phyloP scores from a whole-genome alignment of 1,140 invertebrate species.

The Goniozus legneri region DNA sequence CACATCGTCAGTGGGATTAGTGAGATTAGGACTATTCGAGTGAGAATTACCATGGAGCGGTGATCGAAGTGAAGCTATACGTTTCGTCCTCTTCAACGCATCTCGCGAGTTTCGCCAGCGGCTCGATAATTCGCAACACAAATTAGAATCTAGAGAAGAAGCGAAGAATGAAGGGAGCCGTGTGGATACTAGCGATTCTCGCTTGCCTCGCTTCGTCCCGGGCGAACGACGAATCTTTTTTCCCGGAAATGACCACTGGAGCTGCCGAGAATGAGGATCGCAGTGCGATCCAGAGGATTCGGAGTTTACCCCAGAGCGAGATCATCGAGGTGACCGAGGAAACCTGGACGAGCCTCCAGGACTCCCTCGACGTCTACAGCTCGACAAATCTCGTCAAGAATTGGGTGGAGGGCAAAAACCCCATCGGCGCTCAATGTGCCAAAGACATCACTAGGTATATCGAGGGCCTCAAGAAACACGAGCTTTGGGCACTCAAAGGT shows the following conservation, averaged over 20 bases:
- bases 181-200: too few species aligned
- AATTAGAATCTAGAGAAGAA: too few species aligned
- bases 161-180: too few species aligned
- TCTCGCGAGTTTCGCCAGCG: too few species aligned
- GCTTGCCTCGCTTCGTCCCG: too few species aligned
- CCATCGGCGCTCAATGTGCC: conserved; percentile 50
- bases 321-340: background rate
- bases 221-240: too few species aligned
- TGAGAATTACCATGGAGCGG: too few species aligned
- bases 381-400: conserved; percentile 43
- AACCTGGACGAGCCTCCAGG: conserved; percentile 43
- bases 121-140: too few species aligned
- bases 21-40: too few species aligned
- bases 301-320: conserved; percentile 27
- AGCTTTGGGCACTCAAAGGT: conserved; percentile 74
- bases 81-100: too few species aligned
- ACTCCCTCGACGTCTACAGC: conserved; percentile 53
- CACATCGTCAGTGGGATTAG: too few species aligned
- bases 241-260: background rate
- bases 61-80: too few species aligned
- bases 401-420: conserved; percentile 40
- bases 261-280: conserved; percentile 8
- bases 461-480: conserved; percentile 58
- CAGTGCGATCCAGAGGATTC: conserved; percentile 18
- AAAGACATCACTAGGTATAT: conserved; percentile 64